phyloP scores from a whole-genome alignment of 64 coral and sea anemone genomes.

The Anthopleura sola region DNA sequence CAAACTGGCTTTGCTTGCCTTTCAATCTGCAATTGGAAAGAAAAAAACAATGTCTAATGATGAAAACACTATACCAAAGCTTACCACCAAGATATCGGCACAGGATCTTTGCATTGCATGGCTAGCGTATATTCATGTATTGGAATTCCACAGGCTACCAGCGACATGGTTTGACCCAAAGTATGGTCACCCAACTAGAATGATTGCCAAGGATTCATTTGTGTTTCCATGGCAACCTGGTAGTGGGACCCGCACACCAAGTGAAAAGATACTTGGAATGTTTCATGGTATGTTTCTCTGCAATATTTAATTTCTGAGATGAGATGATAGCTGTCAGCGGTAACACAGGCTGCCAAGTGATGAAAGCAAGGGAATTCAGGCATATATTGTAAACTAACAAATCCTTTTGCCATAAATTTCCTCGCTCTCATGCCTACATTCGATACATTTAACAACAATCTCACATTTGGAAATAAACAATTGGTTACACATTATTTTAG shows the following conservation, averaged over 20 bases:
- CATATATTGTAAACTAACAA: no score
- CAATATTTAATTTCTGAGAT: no score
- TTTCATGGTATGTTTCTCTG: slow-evolving; percentile 78
- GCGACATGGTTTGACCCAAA: slow-evolving; percentile 59
- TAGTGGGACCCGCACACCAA: slow-evolving; percentile 47
- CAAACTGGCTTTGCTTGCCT: slow-evolving; percentile 55
- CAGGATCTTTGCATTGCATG: slow-evolving; percentile 67
- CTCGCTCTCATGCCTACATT: no score
- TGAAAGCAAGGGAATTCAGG: no score
- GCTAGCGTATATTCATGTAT: slow-evolving; percentile 95
- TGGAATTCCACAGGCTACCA: slow-evolving; percentile 92
- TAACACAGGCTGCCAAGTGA: no score
- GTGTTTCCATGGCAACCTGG: slow-evolving; percentile 95
- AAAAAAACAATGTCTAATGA: neutral
- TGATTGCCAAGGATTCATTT: slow-evolving; percentile 84
- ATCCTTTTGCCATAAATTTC: no score
- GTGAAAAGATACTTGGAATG: slow-evolving; percentile 61
- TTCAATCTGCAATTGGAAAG: slow-evolving; percentile 52
- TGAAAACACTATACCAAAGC: neutral
- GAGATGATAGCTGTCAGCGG: no score
- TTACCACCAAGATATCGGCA: slow-evolving; percentile 17
- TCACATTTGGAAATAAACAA: no score
- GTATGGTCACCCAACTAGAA: slow-evolving; percentile 63
- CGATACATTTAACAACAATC: no score
- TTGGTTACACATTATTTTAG: no score